phyloP scores from a whole-genome alignment of 2,888 invertebrate species.

The Heliconius ethilla region DNA sequence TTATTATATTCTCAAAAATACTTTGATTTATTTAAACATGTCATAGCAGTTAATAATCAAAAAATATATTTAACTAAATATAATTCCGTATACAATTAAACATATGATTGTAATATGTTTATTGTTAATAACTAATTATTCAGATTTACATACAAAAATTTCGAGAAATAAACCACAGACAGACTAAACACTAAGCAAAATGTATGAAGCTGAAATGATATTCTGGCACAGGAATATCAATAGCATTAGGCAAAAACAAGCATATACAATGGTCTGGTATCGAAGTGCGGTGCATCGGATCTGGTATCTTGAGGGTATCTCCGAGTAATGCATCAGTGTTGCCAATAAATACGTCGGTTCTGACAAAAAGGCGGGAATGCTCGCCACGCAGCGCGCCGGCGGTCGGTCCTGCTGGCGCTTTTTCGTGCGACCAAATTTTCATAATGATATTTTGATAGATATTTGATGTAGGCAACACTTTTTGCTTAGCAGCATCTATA shows the following conservation, averaged over 20 bases:
- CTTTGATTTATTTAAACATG: too few relatives aligned
- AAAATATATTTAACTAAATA: too few relatives aligned
- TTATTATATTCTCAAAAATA: too few relatives aligned
- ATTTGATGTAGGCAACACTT: slow-evolving; percentile 43
- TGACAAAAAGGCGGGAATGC: slow-evolving; percentile 75
- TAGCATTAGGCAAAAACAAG: slow-evolving; percentile 58
- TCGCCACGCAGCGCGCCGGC: slow-evolving; percentile 63
- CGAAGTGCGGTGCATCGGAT: slow-evolving; percentile 68
- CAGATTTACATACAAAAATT: neutral
- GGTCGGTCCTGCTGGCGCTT: slow-evolving; percentile 62
- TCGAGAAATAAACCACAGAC: neutral
- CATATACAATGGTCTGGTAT: slow-evolving; percentile 72
- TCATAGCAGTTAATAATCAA: too few relatives aligned
- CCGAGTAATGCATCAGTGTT: slow-evolving; percentile 62
- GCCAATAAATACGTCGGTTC: slow-evolving; percentile 73
- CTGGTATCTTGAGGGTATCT: slow-evolving; percentile 60
- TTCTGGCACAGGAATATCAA: slow-evolving; percentile 65
- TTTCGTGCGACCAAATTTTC: slow-evolving; percentile 65
- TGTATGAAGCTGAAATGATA: slow-evolving; percentile 56
- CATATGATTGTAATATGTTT: neutral
- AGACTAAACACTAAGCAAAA: slow-evolving; percentile 19
- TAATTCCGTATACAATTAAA: too few relatives aligned
- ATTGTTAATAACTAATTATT: neutral
- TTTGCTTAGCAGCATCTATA: slow-evolving; percentile 40
- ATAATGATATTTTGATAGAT: slow-evolving; percentile 54